phyloP scores from a whole-genome alignment of 1,140 invertebrate genomes.

The Drosophila obscura region DNA sequence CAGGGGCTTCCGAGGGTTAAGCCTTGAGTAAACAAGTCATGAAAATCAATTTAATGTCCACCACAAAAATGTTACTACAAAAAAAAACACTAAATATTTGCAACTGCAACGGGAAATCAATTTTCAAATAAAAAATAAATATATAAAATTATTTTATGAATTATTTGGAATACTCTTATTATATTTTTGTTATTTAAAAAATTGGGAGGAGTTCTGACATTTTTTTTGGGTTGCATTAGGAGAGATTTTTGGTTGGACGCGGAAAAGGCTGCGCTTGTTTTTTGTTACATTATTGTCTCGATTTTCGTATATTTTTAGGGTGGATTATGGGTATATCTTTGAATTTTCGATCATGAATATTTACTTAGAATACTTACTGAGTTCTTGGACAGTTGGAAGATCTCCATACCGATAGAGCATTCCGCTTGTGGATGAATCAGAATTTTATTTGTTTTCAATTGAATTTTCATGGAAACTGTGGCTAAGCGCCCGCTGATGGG shows the following conservation, averaged over 20 bases:
- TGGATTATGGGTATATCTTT: too few relatives aligned
- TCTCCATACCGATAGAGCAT: background rate
- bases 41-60: slow-evolving; percentile 58
- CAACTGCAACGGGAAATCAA: background rate
- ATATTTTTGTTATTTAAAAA: too few relatives aligned
- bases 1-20: background rate
- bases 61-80: slow-evolving; percentile 25
- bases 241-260: too few relatives aligned
- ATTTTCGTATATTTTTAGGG: too few relatives aligned
- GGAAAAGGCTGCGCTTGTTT: too few relatives aligned
- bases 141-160: background rate
- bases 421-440: background rate
- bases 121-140: slow-evolving; percentile 5
- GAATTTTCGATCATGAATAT: too few relatives aligned
- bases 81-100: slow-evolving; percentile 10
- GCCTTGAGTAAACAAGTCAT: slow-evolving; percentile 42
- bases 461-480: slow-evolving; percentile 26
- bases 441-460: slow-evolving; percentile 21
- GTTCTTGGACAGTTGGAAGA: too few relatives aligned
- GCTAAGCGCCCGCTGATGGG: slow-evolving; percentile 36
- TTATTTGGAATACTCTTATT: too few relatives aligned
- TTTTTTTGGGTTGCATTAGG: too few relatives aligned
- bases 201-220: too few relatives aligned
- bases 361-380: too few relatives aligned
- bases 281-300: too few relatives aligned